Base-by-base conservation (phyloP, 2,888 invertebrate genomes). In the Pseudolycoriella hygida region DNA sequence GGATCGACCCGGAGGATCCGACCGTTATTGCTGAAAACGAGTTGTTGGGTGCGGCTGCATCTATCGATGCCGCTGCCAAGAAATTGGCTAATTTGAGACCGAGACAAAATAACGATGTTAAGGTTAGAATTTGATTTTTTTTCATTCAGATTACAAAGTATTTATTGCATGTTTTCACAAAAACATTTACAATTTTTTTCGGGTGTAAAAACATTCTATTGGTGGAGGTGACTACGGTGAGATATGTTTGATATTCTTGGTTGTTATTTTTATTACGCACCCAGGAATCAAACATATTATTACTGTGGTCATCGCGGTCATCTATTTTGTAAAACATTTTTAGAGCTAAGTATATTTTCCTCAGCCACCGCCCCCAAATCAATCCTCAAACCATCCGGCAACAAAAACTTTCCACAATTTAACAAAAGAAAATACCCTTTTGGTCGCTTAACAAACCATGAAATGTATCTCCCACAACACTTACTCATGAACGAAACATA, bases 211-310 rank as follows among this genome's bases (percentile, higher is more conserved):
- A 37, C 17, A 34, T 44, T 37, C 20, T 44, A 14, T 14, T 34
- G 34, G 34, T 34, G 34, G 15, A 34, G 34, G 20, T 40, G 17
- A 20, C 73, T 71, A 68, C 81, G 71, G 77, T 84, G 69, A 94
- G 96, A 97, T 97, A 97, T 97, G 97, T 97, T 97, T 97, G 96
- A 94, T 97, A 97, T 96, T 96, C 96, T 97, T 97, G 97, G 96
- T 97, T 94, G 92, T 88, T 73, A 70, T 64, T 59, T 70, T 68
- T 69, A 59, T 70, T 73, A 58, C 60, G 81, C 90, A 88, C 90
- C 94, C 94, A 80, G 87, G 88, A 92, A 87, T 92, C 92, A 90
- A 89, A 94, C 96, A 93, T 97, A 94, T 96, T 87, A 84, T 81
- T 81, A 86, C 71, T 74, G 87, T 75, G 75, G 71, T 59, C 54